phyloP scores from a whole-genome alignment of 2,113 vertebrate genomes.

The Podiceps cristatus region DNA sequence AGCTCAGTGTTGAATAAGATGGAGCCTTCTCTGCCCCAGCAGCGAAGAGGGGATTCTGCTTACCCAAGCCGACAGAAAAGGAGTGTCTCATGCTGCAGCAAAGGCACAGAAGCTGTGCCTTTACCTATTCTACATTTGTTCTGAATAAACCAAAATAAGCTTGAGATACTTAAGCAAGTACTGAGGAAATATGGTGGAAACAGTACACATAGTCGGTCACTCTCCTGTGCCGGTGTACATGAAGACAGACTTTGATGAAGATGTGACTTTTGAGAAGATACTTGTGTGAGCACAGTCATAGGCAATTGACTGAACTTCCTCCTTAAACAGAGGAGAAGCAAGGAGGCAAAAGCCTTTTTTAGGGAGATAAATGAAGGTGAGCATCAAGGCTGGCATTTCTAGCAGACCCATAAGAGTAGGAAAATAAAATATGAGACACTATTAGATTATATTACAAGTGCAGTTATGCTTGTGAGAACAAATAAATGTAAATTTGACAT shows the following conservation, averaged over 20 bases:
- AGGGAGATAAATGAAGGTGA: background rate
- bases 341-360: background rate
- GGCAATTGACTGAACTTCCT: background rate
- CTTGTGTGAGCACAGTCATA: background rate
- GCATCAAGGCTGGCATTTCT: background rate
- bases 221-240: background rate
- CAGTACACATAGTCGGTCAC: rapidly evolving
- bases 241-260: background rate
- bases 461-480: background rate
- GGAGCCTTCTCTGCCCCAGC: background rate
- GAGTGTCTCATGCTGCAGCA: background rate
- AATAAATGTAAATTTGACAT: background rate
- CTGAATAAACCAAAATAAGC: background rate
- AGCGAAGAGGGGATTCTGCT: background rate
- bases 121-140: background rate
- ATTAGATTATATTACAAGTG: background rate
- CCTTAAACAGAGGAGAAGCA: background rate
- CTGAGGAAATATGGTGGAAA: background rate
- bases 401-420: background rate
- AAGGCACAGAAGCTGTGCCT: background rate
- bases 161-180: background rate
- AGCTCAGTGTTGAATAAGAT: background rate
- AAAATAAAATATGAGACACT: background rate
- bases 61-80: background rate
- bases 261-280: background rate